A percentile compares a stretch with the other conserved stretches of the same genome.
phyloP scores from a whole-genome alignment of 2,888 invertebrate species.

The Mystacides longicornis region DNA sequence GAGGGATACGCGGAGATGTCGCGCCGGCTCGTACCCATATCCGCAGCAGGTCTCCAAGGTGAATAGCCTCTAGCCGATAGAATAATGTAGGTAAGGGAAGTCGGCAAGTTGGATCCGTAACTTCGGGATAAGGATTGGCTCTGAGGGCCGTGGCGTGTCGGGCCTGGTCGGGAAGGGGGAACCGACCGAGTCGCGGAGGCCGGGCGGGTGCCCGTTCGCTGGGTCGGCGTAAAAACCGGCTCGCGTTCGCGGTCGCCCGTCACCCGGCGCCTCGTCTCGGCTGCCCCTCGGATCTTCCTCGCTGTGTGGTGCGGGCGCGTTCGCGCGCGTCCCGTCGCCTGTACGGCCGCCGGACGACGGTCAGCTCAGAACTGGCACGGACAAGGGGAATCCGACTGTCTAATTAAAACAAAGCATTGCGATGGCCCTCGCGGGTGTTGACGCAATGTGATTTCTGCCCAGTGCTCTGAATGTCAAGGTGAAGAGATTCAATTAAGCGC shows the following conservation, averaged over 20 bases:
- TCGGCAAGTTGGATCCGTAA: constrained; percentile 60
- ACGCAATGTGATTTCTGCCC: constrained; percentile 64
- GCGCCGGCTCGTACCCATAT: constrained; percentile 54
- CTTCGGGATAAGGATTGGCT: constrained; percentile 68
- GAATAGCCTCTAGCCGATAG: constrained; percentile 60
- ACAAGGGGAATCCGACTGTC: constrained; percentile 59
- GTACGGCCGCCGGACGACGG: constrained; percentile 46
- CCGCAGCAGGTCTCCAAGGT: constrained; percentile 72
- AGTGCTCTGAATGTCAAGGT: constrained; percentile 59
- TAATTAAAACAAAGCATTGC: constrained; percentile 64
- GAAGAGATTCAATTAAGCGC: constrained; percentile 59
- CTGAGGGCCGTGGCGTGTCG: constrained; percentile 58
- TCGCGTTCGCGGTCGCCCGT: no score
- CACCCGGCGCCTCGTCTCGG: constrained; percentile 35
- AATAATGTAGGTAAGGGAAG: constrained; percentile 63
- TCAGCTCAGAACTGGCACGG: constrained; percentile 56
- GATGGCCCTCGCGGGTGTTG: constrained; percentile 55
- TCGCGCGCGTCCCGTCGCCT: constrained; percentile 29
- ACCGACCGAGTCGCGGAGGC: constrained; percentile 25
- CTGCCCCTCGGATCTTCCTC: constrained; percentile 34
- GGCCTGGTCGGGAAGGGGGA: constrained; percentile 42
- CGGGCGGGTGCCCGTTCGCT: constrained; percentile 32
- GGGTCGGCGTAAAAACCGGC: no score
- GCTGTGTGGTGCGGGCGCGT: constrained; percentile 28
- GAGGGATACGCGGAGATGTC: constrained; percentile 31